These are phyloP conservation scores for Sphecodes monilicornis DNA, from an alignment of 2,888 invertebrate species.

Conservation along the genomic window DNA sequence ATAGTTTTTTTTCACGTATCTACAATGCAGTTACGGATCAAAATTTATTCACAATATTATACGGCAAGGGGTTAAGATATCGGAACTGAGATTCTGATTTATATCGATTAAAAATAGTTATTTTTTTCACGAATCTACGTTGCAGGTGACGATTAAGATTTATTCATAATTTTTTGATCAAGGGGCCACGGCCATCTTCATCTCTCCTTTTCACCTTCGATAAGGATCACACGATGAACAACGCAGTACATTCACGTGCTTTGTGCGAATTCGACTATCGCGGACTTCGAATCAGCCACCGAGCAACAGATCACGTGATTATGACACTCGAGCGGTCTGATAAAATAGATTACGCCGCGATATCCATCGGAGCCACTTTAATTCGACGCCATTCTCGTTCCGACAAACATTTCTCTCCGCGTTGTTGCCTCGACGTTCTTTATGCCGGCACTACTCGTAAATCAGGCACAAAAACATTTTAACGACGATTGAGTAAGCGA, in stretches of 20 bases:
- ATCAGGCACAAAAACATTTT: neutral
- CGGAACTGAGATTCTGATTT: too few relatives aligned
- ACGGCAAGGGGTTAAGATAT: too few relatives aligned
- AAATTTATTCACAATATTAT: too few relatives aligned
- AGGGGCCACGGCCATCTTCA: constrained; percentile 39
- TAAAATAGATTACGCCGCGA: constrained; percentile 27
- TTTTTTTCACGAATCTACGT: neutral
- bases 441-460: neutral
- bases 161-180: constrained; percentile 36
- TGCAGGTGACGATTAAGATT: neutral
- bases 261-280: constrained; percentile 18
- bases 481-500: neutral
- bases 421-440: neutral
- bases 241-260: neutral
- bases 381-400: constrained; percentile 14
- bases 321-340: constrained; percentile 16
- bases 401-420: neutral
- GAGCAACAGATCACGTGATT: constrained; percentile 18
- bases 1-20: too few relatives aligned
- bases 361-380: constrained; percentile 7
- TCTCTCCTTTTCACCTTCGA: constrained; percentile 33
- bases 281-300: constrained; percentile 1
- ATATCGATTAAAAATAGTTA: neutral
- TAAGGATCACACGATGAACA: constrained; percentile 14
- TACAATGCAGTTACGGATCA: too few relatives aligned